Evolutionary conservation across 2,888 invertebrate genomes (phyloP).

Genomic region (Melieria crassipennis): DNA sequence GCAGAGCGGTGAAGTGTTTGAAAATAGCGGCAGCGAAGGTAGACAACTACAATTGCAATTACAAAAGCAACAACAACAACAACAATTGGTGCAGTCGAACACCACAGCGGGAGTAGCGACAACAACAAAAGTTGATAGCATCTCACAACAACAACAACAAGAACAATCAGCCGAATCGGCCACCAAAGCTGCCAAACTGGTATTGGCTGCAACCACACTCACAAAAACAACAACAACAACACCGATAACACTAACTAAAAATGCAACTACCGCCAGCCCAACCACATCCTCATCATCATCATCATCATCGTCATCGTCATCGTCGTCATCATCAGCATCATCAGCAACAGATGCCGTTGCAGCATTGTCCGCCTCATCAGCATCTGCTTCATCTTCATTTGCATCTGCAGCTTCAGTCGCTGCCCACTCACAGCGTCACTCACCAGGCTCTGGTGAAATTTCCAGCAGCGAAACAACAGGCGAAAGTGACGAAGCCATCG

Average conservation of each 20-base stretch:
- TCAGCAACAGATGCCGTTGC: constrained; percentile 16
- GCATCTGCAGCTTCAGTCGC: constrained; percentile 11
- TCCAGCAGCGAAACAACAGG: background rate
- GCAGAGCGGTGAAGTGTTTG: no score
- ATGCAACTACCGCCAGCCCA: constrained; percentile 12
- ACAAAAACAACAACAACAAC: background rate
- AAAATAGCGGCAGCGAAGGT: constrained; percentile 26
- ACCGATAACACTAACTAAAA: constrained; percentile 22
- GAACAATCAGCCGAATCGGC: background rate
- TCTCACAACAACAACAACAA: constrained; percentile 32
- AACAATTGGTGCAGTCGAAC: constrained; percentile 32
- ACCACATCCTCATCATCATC: constrained; percentile 1
- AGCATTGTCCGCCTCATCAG: constrained; percentile 18
- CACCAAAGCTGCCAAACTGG: background rate
- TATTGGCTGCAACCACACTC: no score
- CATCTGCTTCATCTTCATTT: constrained; percentile 16
- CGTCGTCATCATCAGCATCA: constrained; percentile 30
- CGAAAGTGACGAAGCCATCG: background rate
- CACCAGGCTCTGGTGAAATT: constrained; percentile 3
- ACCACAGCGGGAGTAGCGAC: constrained; percentile 28
- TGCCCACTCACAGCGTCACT: constrained; percentile 11
- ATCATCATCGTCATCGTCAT: constrained; percentile 30
- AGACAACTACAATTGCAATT: constrained; percentile 32
- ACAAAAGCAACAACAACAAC: constrained; percentile 41
- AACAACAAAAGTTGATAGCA: constrained; percentile 32